phyloP scores from a whole-genome alignment of 2,113 vertebrate genomes.

The Nerophis lumbriciformis region DNA sequence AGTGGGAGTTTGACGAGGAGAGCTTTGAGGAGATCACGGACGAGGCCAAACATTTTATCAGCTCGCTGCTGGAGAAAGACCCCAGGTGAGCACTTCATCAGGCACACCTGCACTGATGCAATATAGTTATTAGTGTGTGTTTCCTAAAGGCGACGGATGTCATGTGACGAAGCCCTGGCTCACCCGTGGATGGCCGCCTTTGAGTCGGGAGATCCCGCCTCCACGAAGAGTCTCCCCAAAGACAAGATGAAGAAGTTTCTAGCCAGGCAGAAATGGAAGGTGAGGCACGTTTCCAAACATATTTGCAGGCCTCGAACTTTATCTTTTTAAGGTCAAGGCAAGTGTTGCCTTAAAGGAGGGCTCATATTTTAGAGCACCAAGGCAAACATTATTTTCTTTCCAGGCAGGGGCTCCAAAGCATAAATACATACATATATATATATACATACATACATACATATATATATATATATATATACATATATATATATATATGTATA shows the following conservation, averaged over 20 bases:
- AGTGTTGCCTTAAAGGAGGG: no score
- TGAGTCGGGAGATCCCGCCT: constrained; percentile 39
- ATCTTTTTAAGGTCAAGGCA: no score
- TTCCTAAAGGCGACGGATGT: constrained; percentile 67
- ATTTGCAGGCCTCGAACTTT: no score
- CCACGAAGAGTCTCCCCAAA: constrained; percentile 73
- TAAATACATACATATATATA: no score
- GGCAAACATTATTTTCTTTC: no score
- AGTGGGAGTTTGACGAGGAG: constrained; percentile 81
- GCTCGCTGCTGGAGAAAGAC: constrained; percentile 76
- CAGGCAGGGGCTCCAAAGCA: no score
- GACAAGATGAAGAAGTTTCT: constrained; percentile 82
- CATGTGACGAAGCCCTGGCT: constrained; percentile 65
- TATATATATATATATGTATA: no score
- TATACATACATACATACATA: no score
- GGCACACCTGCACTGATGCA: neutral
- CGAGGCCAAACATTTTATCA: constrained; percentile 80
- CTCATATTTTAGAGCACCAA: no score
- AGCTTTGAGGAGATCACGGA: constrained; percentile 77
- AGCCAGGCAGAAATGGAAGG: constrained; percentile 83
- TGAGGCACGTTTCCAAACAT: constrained; percentile 26
- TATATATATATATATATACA: no score
- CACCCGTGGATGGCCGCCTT: constrained; percentile 78
- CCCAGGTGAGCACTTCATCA: constrained; percentile 52
- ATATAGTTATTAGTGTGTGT: neutral